phyloP scores from a whole-genome alignment of 1,140 invertebrate species.

The Scaptodrosophila lebanonensis region DNA sequence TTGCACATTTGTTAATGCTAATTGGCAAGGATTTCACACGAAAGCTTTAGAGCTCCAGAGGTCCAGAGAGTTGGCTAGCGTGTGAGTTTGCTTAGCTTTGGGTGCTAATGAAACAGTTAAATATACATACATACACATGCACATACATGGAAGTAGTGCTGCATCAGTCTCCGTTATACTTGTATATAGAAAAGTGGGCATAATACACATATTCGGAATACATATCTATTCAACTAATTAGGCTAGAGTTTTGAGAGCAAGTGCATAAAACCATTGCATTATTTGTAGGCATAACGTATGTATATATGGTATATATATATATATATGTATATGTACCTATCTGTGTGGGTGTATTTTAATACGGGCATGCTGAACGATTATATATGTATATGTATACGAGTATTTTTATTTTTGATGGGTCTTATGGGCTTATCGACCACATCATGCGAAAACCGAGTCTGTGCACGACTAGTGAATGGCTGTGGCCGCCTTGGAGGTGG shows the following conservation, averaged over 20 bases:
- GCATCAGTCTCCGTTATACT: constrained; percentile 65
- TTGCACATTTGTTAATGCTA: constrained; percentile 55
- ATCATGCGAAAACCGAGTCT: constrained; percentile 47
- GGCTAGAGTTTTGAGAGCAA: constrained; percentile 30
- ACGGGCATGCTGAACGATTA: too few species aligned
- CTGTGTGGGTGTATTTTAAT: too few species aligned
- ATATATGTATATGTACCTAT: too few species aligned
- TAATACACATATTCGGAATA: constrained; percentile 38
- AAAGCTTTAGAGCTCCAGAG: not conserved
- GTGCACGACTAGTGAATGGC: constrained; percentile 62
- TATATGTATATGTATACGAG: constrained; percentile 7
- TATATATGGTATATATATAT: constrained; percentile 9
- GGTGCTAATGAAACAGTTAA: constrained; percentile 13
- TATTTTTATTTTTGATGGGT: constrained; percentile 27
- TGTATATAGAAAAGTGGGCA: constrained; percentile 36
- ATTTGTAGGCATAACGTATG: not conserved
- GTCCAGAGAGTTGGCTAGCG: constrained; percentile 25
- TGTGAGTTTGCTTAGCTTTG: constrained; percentile 38
- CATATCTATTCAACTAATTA: constrained; percentile 56
- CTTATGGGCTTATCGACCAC: constrained; percentile 36
- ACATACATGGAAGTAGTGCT: constrained; percentile 29
- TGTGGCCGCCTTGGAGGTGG: constrained; percentile 32
- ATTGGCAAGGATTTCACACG: constrained; percentile 57
- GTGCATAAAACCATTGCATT: not conserved
- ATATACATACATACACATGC: constrained; percentile 27